phyloP scores from a whole-genome alignment of 2,888 invertebrate genomes.

The Chrysotoxum bicinctum region DNA sequence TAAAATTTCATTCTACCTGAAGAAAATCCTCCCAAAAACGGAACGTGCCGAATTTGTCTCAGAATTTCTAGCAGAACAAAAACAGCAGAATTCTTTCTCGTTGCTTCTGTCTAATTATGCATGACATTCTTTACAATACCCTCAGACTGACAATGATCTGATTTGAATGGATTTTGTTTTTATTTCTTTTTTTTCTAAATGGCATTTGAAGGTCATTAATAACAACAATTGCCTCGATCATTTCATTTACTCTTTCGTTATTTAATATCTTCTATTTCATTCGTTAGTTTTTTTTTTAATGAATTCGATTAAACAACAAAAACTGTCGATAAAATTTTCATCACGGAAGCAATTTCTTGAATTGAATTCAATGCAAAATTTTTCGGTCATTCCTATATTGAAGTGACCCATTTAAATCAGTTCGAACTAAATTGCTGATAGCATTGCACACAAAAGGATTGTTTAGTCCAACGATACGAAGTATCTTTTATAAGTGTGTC shows the following conservation, averaged over 20 bases:
- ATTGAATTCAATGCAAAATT: conserved; percentile 29
- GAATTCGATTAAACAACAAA: conserved; percentile 19
- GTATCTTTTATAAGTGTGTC: background rate
- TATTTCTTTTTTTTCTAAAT: conserved; percentile 35
- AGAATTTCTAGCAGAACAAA: background rate
- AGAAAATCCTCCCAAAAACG: background rate
- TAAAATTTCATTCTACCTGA: background rate
- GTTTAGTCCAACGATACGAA: background rate
- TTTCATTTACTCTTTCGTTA: conserved; percentile 47
- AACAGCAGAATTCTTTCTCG: background rate
- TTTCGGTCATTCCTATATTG: conserved; percentile 36
- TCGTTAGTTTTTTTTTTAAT: background rate
- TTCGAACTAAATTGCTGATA: conserved; percentile 78
- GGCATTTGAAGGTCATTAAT: conserved; percentile 74
- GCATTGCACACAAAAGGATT: conserved; percentile 57
- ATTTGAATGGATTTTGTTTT: conserved; percentile 12
- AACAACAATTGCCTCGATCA: conserved; percentile 25
- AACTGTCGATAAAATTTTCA: conserved; percentile 16
- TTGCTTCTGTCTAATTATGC: conserved; percentile 15
- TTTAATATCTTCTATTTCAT: conserved; percentile 49
- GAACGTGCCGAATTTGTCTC: background rate
- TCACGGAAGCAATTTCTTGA: conserved; percentile 52
- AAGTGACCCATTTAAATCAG: conserved; percentile 78
- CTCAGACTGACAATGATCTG: conserved; percentile 40
- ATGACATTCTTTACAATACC: conserved; percentile 24